Percentiles rank a stretch among this genome's conserved stretches.
phyloP scores from a whole-genome alignment of 1,140 invertebrate genomes.

The Drosophila repleta region DNA sequence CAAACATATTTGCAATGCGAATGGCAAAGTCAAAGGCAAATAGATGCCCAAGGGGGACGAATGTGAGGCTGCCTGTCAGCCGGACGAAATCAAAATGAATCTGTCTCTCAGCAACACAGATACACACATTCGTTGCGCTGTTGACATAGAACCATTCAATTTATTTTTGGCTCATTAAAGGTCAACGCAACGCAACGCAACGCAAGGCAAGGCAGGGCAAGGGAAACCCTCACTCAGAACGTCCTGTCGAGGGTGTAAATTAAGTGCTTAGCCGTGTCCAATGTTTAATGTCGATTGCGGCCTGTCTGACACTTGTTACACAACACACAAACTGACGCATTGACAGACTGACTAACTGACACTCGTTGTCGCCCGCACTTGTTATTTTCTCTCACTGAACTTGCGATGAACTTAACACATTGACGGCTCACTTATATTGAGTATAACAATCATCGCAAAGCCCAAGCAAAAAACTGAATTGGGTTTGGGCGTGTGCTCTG shows the following conservation, averaged over 20 bases:
- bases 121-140: conserved; percentile 57
- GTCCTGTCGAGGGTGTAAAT: conserved; percentile 60
- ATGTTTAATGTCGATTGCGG: conserved; percentile 63
- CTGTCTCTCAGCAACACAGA: conserved; percentile 32
- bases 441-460: too few species aligned
- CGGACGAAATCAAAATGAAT: conserved; percentile 45
- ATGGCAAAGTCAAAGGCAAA: conserved; percentile 59
- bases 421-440: too few species aligned
- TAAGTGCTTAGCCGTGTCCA: conserved; percentile 79
- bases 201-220: too few species aligned
- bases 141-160: conserved; percentile 74
- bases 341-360: conserved; percentile 37
- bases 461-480: too few species aligned
- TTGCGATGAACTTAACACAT: too few species aligned
- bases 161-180: conserved; percentile 77
- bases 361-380: too few species aligned
- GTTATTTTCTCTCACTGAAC: too few species aligned
- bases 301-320: conserved; percentile 71
- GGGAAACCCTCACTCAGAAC: conserved; percentile 38
- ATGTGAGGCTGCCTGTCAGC: conserved; percentile 31
- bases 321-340: conserved; percentile 33
- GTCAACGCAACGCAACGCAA: conserved; percentile 24
- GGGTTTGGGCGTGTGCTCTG: too few species aligned
- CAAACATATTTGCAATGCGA: conserved; percentile 50
- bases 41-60: conserved; percentile 12